Evolutionary conservation across 1,140 invertebrate genomes (phyloP).

Genomic region (Pseudoatta argentina): DNA sequence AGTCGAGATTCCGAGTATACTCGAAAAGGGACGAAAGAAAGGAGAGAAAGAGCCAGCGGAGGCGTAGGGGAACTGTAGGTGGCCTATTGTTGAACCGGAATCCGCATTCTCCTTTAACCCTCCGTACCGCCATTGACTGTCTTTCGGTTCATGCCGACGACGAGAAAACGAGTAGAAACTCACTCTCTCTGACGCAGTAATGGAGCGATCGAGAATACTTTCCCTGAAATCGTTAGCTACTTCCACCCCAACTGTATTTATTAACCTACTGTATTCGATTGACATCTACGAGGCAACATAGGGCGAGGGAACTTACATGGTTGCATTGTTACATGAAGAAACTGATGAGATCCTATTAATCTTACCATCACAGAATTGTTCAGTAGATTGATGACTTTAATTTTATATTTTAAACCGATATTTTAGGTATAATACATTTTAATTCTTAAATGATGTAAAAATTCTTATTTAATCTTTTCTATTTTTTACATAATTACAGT

Average conservation of each 20-base stretch:
- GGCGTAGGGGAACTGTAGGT: conserved; percentile 56
- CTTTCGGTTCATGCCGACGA: conserved; percentile 66
- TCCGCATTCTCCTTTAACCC: conserved; percentile 72
- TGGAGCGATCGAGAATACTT: conserved; percentile 55
- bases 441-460: neutral
- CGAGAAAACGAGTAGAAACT: conserved; percentile 48
- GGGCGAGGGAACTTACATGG: conserved; percentile 8
- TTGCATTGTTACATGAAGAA: conserved; percentile 10
- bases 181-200: conserved; percentile 14
- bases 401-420: neutral
- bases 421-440: neutral
- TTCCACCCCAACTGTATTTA: conserved; percentile 28
- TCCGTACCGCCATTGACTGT: conserved; percentile 64
- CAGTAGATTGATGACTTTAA: neutral
- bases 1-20: conserved; percentile 66
- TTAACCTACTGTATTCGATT: conserved; percentile 36
- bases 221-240: conserved; percentile 32
- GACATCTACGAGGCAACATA: neutral
- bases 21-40: conserved; percentile 42
- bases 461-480: neutral
- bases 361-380: neutral
- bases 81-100: conserved; percentile 73
- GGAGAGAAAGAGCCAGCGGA: conserved; percentile 1
- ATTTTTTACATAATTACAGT: neutral
- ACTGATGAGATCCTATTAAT: conserved; percentile 21